Evolutionary conservation across 2,888 invertebrate species (phyloP).

Genomic region (Pollenia amentaria): DNA sequence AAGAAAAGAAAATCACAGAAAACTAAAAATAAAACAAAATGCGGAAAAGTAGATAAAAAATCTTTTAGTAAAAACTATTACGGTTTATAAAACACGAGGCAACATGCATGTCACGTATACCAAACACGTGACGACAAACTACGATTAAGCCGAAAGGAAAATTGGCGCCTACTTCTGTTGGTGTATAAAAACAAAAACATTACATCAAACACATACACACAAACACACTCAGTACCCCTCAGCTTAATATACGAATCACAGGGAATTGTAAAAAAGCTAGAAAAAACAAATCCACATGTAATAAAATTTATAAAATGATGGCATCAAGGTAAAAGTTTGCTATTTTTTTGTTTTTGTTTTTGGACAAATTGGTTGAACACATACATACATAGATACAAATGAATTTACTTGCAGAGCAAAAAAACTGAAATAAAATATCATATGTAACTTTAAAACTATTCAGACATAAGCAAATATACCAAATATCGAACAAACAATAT

Average conservation of each 20-base stretch:
- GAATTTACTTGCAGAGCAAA: not conserved
- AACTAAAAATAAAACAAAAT: constrained; percentile 7
- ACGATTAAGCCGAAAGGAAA: constrained; percentile 71
- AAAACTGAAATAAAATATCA: constrained; percentile 32
- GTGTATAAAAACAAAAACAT: constrained; percentile 30
- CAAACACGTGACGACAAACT: constrained; percentile 72
- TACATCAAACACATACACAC: constrained; percentile 10
- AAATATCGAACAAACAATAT: constrained; percentile 30
- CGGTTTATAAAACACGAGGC: not conserved
- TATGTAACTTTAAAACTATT: constrained; percentile 69
- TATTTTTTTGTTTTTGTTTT: not conserved
- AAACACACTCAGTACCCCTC: constrained; percentile 4
- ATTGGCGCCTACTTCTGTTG: constrained; percentile 72
- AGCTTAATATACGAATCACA: constrained; percentile 26
- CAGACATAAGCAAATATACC: constrained; percentile 63
- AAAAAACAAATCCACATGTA: not conserved
- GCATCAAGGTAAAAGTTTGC: constrained; percentile 62
- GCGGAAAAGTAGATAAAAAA: constrained; percentile 45
- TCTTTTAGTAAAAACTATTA: constrained; percentile 55
- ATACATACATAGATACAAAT: not conserved
- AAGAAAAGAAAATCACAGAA: constrained; percentile 20
- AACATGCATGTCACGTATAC: constrained; percentile 66
- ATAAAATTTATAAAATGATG: constrained; percentile 57
- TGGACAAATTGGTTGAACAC: constrained; percentile 26
- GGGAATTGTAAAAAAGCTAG: not conserved